Base-by-base conservation (phyloP, 2,888 invertebrate genomes). In the Phortica magna region DNA sequence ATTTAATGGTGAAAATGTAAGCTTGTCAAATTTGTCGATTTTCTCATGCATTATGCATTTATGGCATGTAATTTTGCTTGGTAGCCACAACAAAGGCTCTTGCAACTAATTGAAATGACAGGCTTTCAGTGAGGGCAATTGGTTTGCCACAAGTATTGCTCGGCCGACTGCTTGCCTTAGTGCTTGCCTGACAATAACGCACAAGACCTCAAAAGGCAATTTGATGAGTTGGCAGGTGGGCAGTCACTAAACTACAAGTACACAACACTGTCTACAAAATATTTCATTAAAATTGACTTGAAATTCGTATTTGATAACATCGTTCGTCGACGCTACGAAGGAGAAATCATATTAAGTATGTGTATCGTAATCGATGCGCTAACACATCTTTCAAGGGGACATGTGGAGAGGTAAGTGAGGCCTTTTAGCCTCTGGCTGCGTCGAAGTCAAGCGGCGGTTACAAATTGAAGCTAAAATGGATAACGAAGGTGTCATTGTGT, bases 231-330 rank as follows among this genome's bases (percentile, higher is more conserved):
- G 61, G 22, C 61, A 61, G 10, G 22, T 61, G 2, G 31, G 22
- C 61, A 61, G 61, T 4, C 31, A 22, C 19, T 19, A 61, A 22
- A 12, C 22, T 61, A 9, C 22, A 61, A 61, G 61, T 61, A n/a
- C n/a, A n/a, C n/a, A n/a, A n/a, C n/a, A n/a, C n/a, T n/a, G 19
- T 19, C 61, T 22, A 17, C 31, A 19, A 14, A 22, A 59, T 17
- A 17, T 59, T 19, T 61, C 61, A 61, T 61, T 61, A 61, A 22
- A 61, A 61, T 12, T 61, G 61, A 61, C 61, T 19, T 61, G 22
- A 5, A n/a, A 55, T 55, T 55, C 14, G 31, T 31, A 31, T 4
- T 3, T 48, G 48, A 48, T 48, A 48, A 48, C 9, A 48, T 48
- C 10, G 3, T 31, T 31, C 31, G 31, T 31, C 31, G 31, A 31